Percentiles rank a stretch among this genome's conserved stretches.
Conservation (phyloP, 2,797 vertebrate genomes). For the Neosilurus mollespiculum region DNA sequence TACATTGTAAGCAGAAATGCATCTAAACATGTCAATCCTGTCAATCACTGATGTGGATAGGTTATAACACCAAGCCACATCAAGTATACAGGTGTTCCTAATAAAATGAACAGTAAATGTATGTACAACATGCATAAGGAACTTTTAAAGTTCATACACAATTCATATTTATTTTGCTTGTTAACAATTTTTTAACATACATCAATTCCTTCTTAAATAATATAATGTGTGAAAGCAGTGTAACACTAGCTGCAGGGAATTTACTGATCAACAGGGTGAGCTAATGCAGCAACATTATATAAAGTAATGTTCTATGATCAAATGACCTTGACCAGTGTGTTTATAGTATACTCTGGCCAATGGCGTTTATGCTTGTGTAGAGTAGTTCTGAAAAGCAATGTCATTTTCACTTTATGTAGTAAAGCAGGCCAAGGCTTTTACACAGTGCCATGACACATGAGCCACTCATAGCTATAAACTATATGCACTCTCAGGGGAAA, state of each 20-base stretch:
- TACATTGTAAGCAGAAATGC: too few relatives aligned
- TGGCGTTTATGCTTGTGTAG: constrained; percentile 23
- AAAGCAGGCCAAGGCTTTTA: constrained; percentile 16
- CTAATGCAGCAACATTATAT: neutral
- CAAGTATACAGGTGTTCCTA: too few relatives aligned
- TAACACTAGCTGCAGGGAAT: neutral
- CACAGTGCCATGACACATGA: neutral
- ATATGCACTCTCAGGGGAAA: neutral
- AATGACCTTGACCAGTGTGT: constrained; percentile 14
- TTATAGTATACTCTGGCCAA: neutral
- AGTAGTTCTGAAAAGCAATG: constrained; percentile 5
- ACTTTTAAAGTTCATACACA: neutral
- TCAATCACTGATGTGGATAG: too few relatives aligned
- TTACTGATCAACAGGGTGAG: neutral
- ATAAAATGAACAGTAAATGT: too few relatives aligned
- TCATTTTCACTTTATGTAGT: constrained; percentile 28
- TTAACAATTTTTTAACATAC: neutral
- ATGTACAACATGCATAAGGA: neutral
- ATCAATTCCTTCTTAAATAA: neutral
- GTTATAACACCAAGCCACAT: too few relatives aligned
- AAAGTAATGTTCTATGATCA: neutral
- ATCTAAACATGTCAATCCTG: too few relatives aligned
- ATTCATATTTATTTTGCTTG: neutral
- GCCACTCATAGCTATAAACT: neutral
- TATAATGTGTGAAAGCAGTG: neutral